Conservation (phyloP, 2,888 invertebrate genomes). For the Folsomia manolachei region DNA sequence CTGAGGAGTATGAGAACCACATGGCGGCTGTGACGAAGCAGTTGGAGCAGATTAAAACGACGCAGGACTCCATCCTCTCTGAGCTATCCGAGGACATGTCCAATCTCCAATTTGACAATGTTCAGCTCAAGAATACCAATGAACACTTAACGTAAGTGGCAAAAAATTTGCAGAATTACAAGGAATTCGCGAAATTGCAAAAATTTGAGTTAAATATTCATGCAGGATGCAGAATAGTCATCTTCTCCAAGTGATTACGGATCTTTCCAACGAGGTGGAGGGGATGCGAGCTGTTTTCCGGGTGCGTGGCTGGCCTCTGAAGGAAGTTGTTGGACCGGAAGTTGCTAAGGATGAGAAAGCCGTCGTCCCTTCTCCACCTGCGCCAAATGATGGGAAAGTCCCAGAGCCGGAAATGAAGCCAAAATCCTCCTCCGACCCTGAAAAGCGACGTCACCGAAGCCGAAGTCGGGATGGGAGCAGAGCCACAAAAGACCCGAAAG, state of each 20-base stretch:
- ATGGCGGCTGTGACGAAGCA: constrained; percentile 32
- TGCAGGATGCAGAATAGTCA: constrained; percentile 24
- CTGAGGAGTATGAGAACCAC: constrained; percentile 12
- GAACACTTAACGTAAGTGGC: constrained; percentile 22
- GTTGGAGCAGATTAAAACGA: constrained; percentile 35
- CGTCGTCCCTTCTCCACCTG: background rate
- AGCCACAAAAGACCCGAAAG: background rate
- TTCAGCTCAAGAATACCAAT: constrained; percentile 23
- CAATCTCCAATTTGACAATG: constrained; percentile 31
- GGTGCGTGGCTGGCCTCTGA: constrained; percentile 9
- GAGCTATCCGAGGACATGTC: constrained; percentile 31
- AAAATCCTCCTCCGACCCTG: background rate
- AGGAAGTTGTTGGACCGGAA: background rate
- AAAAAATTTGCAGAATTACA: background rate
- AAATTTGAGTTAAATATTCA: too few species aligned
- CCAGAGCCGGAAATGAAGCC: too few species aligned
- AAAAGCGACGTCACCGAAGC: too few species aligned
- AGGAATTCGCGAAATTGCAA: too few species aligned
- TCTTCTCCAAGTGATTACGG: constrained; percentile 25
- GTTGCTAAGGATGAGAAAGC: background rate
- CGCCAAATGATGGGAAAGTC: background rate
- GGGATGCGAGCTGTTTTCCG: constrained; percentile 27
- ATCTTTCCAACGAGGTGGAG: constrained; percentile 29
- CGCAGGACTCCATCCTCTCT: constrained; percentile 36
- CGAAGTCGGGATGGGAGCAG: background rate